Evolutionary conservation across 2,888 invertebrate species (phyloP), one percentile per base, ranked within the genome.

Genomic region (Ceratothoa steindachneri): DNA sequence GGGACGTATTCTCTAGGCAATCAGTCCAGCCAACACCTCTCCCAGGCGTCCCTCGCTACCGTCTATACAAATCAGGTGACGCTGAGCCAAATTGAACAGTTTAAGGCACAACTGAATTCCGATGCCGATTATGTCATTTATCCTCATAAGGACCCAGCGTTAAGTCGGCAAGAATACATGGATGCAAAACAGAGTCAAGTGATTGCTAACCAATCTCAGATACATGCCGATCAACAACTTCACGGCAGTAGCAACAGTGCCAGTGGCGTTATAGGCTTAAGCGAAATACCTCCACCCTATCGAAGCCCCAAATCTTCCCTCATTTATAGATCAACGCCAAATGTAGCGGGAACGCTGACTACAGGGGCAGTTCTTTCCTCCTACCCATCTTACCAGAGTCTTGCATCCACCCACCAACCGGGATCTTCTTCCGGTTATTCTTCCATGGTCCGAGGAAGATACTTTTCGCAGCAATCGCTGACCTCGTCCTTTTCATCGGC

Each of bases 41-140:
- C 80, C 9, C 87, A 87, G 9, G 89, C 90, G 0, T 88, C 89
- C 55, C 86, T 91, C 2, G 90, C 92, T 0, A 91, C 91, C 0
- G 88, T 90, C 0, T 90, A 90, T 81, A 88, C 89, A 41, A 89
- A 80, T 66, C 90, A 90, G 81, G 85, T 91, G 60, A 89, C 90
- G 0, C 66, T 73, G 28, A 89, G 90, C 28, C 93, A 93, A 83
- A 90, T 93, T 77, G 92, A 93, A 80, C 90, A 93, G 82, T 95
- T 93, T 82, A 92, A 93, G 82, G 93, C 93, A 82, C 94, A 94
- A 83, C 87, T 95, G 73, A 93, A 93, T 82, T 94, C 94, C 77
- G 94, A 95, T 82, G 93, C 93, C 1, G 94, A 95, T 84, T 95
- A 93, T 82, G 94, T 95, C 5, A 93, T 94, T 83, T 95, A 93